Evolutionary conservation across 2,888 invertebrate species (phyloP).

Genomic region (Liodrosophila aerea): DNA sequence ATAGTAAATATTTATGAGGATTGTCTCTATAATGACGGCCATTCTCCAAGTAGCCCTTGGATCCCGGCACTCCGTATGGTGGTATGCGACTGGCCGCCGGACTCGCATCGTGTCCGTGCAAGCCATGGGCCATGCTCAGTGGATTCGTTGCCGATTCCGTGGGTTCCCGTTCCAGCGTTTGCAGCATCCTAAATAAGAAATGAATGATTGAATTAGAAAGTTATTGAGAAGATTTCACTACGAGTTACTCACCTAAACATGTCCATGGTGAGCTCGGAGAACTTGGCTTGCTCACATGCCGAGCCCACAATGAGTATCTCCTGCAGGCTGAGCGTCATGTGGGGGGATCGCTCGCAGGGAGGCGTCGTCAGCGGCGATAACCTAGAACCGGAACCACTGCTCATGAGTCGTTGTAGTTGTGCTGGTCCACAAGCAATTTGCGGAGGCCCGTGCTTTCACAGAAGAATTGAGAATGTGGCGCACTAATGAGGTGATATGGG

Average conservation of each 20-base stretch:
- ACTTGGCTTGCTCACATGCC: slow-evolving; percentile 96
- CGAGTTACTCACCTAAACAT: slow-evolving; percentile 87
- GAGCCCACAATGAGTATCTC: slow-evolving; percentile 97
- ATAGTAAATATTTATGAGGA: slow-evolving; percentile 97
- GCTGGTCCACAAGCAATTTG: slow-evolving; percentile 80
- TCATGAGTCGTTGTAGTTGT: slow-evolving; percentile 81
- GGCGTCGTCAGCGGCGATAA: slow-evolving; percentile 92
- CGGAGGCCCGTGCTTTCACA: slow-evolving; percentile 83
- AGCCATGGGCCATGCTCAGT: slow-evolving; percentile 82
- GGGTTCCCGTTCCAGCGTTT: slow-evolving; percentile 96
- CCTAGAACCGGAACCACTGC: slow-evolving; percentile 85
- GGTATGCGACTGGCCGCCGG: slow-evolving; percentile 83
- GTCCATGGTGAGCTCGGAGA: slow-evolving; percentile 97
- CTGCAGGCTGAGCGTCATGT: slow-evolving; percentile 93
- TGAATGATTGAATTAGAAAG: not conserved
- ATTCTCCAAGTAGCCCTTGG: slow-evolving; percentile 87
- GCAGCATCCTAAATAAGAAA: slow-evolving; percentile 88
- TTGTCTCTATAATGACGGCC: slow-evolving; percentile 91
- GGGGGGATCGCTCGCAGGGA: slow-evolving; percentile 92
- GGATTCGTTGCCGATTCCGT: slow-evolving; percentile 90
- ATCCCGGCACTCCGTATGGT: slow-evolving; percentile 84
- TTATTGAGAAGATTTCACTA: not conserved
- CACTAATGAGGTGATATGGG: slow-evolving; percentile 76
- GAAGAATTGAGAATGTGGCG: slow-evolving; percentile 82
- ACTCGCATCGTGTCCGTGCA: slow-evolving; percentile 83